Evolutionary conservation across 2,113 vertebrate genomes (phyloP), one percentile per base, ranked within the genome.

Genomic region (Scomber scombrus): DNA sequence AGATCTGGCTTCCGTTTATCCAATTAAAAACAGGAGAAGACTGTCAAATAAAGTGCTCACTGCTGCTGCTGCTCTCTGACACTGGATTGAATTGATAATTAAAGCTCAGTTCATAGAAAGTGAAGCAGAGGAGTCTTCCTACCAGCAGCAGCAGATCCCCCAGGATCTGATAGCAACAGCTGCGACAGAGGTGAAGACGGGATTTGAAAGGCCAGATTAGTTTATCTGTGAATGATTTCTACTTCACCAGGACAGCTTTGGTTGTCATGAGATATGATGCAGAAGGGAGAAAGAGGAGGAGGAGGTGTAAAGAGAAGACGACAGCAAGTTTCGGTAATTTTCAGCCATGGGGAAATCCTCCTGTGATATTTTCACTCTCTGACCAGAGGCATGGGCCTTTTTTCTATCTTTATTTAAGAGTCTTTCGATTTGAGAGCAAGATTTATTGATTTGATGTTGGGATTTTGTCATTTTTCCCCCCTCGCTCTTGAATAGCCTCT

Each of bases 71-170:
- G 14, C 60, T 80, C 29, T 40, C 66, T 69, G 67, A 57, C 68
- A 74, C 78, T 56, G 74, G 47, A 74, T 61, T 66, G 65, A 81
- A 85, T 57, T 72, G 87, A 81, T 75, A 82, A 90, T 92, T 87
- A 88, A 77, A 11, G 31, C 18, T 61, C 19, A 23, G 70, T 75
- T 86, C 64, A 71, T 56, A 58, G 84, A 78, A 57, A 56, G 66
- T 81, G 63, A 63, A 34, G 65, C 57, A 46, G 50, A 46, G 50
- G 47, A 69, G 81, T 73, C 74, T 69, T 81, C 81, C 72, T 83
- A 75, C 75, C 73, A 52, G 74, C 72, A 57, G 74, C 76, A 74
- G 13, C 34, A 80, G 40, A 85, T 80, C 49, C 55, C 34, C 12
- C 18, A 58, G 54, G 50, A 74, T 82, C 80, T 69, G 74, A 85